phyloP scores from a whole-genome alignment of 2,113 vertebrate genomes.

The Halcyon malimbica region DNA sequence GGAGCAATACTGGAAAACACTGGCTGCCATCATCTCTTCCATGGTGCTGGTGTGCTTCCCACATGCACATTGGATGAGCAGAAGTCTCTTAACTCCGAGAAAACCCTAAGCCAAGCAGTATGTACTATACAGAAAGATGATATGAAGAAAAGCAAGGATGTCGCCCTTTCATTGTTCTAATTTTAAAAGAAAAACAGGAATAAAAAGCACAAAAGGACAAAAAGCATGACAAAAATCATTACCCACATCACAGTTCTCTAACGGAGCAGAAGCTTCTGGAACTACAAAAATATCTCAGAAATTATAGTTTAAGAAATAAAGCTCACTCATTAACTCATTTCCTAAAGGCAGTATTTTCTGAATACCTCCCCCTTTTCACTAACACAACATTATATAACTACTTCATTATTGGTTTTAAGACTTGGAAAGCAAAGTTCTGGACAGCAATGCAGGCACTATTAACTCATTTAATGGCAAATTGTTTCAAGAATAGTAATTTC shows the following conservation, averaged over 20 bases:
- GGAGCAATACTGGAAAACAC: background rate
- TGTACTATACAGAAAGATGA: background rate
- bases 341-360: background rate
- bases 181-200: background rate
- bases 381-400: background rate
- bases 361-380: background rate
- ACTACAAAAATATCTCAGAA: background rate
- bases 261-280: background rate
- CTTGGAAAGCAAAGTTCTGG: background rate
- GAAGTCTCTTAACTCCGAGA: background rate
- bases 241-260: background rate
- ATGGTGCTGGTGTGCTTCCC: accelerated
- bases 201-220: background rate
- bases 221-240: background rate
- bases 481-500: background rate
- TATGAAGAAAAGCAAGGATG: background rate
- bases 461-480: background rate
- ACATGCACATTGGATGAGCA: accelerated
- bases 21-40: background rate
- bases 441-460: background rate
- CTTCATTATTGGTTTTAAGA: background rate
- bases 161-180: background rate
- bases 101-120: background rate
- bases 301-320: background rate
- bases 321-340: background rate